A percentile compares a stretch with the other conserved stretches of the same genome.
phyloP scores from a whole-genome alignment of 2,888 invertebrate species.

The Nomada flava region DNA sequence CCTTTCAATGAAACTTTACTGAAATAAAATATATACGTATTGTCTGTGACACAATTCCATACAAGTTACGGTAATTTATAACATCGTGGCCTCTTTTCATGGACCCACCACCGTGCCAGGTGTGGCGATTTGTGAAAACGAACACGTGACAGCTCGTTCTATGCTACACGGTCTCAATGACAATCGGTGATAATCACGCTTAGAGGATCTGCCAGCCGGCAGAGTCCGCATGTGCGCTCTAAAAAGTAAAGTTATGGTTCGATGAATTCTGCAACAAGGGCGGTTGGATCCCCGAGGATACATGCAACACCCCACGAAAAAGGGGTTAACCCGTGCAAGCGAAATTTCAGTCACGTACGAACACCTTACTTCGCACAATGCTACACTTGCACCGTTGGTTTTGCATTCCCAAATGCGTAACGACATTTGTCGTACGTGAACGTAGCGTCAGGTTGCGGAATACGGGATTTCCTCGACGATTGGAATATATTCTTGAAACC shows the following conservation, averaged over 20 bases:
- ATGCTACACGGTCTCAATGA: conserved; percentile 28
- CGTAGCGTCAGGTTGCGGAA: conserved; percentile 33
- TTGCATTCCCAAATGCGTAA: conserved; percentile 40
- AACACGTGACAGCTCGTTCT: conserved; percentile 45
- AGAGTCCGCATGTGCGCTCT: conserved; percentile 52
- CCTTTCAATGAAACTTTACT: too few species aligned
- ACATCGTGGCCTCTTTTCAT: conserved; percentile 1
- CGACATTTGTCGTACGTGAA: conserved; percentile 27
- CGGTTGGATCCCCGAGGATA: conserved; percentile 22
- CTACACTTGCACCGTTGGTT: conserved; percentile 21
- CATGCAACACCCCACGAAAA: conserved; percentile 41
- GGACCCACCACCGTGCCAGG: conserved; percentile 40
- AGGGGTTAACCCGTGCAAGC: conserved; percentile 42
- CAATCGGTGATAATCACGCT: conserved; percentile 63
- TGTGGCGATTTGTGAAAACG: conserved; percentile 55
- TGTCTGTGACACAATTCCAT: not conserved
- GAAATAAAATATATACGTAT: not conserved
- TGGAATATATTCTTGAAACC: not conserved
- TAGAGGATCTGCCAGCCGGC: conserved; percentile 46
- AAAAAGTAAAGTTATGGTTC: conserved; percentile 73
- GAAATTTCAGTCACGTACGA: conserved; percentile 76
- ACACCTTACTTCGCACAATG: conserved; percentile 40
- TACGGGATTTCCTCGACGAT: conserved; percentile 35
- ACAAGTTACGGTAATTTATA: not conserved
- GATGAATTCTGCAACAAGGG: conserved; percentile 60